Evolutionary conservation across 1,140 invertebrate species (phyloP), one percentile per base, ranked within the genome.

Genomic region (Cyclina sinensis): DNA sequence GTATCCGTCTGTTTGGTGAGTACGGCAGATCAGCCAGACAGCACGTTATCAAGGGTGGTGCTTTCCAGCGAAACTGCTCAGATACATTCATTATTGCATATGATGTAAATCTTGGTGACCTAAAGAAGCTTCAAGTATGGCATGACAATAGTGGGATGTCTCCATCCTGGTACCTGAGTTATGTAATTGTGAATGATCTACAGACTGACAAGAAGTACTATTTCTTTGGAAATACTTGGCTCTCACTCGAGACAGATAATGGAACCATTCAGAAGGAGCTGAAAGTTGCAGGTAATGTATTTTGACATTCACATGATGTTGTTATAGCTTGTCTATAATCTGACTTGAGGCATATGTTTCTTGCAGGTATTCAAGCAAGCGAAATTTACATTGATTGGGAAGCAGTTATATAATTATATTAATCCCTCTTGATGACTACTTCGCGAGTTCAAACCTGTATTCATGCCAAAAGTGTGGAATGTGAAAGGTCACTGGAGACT

Each of bases 101-200:
- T 73, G 91, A 93, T 62, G 90, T 80, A 5, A 93, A 93, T 73
- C 86, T 95, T 24, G 94, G 94, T 18, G 90, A 93, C 21, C 65
- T 95, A 12, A 78, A 84, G 4, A 93, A 94, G 79, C 76, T 95
- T 24, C 82, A 90, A 24, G 83, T 95, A 35, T 95, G 94, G 94
- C 94, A 95, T 90, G 94, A 95, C 91, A 95, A 95, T 86, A 89
- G 89, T 43, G 94, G 94, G 1, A 73, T 91, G 54, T 92, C 92
- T 43, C 94, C 94, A 16, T 90, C 91, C 81, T 95, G 94, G 94
- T 94, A 93, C 86, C 90, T 95, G 48, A 87, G 85, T 32, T 91
- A 93, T 27, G 83, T 91, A 32, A 84, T 93, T 57, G 93, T 94
- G 3, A 90, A 90, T 43, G 94, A 95, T 80, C 82, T 95, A 0